Evolutionary conservation across 2,888 invertebrate genomes (phyloP), one percentile per base, ranked within the genome.

Genomic region (Serrognathus titanus): DNA sequence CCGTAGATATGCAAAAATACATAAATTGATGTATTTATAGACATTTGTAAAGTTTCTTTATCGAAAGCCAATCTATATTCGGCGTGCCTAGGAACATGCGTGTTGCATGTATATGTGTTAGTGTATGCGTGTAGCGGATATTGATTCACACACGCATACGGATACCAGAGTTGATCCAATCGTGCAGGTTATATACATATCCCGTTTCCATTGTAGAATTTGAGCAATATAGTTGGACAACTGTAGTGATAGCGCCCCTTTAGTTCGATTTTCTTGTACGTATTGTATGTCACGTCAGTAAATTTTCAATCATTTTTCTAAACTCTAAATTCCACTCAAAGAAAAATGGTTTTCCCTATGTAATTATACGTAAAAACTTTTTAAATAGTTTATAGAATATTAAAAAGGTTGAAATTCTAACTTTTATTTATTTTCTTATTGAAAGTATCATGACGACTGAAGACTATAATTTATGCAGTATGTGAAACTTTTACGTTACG

Each of bases 141-240:
- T 69, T 69, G 69, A 69, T 70, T 70, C 67, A 67, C 68, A 66
- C 63, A 69, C 66, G 67, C 68, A 66, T 65, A 66, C 61, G 64
- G 64, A 63, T 63, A 63, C 62, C 65, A 59, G 67, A 66, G 66
- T 64, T 67, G 68, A 67, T 69, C 68, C 68, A 68, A 64, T 64
- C 55, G 67, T 55, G 63, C 68, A 63, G 62, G 57, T 55, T 41
- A 63, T 59, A 52, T 51, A 43, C 47, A 59, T 58, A 41, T 57
- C 51, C 37, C 48, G 49, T 46, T 54, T 53, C 51, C 60, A 59
- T 61, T 66, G 61, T 62, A 51, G 49, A 52, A 47, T 57, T 55
- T 55, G 53, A 63, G 63, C 55, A 61, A 62, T 49, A 57, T 53
- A 51, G 53, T 55, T 63, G 65, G 65, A 35, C 46, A 54, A 59